Evolutionary conservation across 2,113 vertebrate genomes (phyloP).

Genomic region (Ptyas mucosa): DNA sequence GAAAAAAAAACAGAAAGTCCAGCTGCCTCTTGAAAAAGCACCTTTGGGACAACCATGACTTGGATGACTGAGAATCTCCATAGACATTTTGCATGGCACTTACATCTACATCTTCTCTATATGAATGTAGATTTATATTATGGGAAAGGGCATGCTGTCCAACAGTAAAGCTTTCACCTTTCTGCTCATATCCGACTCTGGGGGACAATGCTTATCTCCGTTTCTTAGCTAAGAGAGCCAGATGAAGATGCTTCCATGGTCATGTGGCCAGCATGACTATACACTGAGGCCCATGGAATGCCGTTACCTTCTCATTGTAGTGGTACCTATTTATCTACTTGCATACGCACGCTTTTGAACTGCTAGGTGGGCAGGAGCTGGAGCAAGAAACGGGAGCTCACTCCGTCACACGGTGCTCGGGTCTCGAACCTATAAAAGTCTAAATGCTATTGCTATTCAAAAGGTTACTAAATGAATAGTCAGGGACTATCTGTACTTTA

Average conservation of each 20-base stretch:
- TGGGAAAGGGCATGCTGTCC: background rate
- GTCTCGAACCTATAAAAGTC: too few relatives aligned
- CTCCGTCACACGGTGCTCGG: fast-evolving
- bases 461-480: background rate
- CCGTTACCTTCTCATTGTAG: background rate
- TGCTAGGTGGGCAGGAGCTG: background rate
- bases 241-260: background rate
- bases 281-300: background rate
- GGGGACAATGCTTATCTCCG: background rate
- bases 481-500: background rate
- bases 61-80: too few relatives aligned
- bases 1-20: too few relatives aligned
- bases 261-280: background rate
- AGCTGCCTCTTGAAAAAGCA: too few relatives aligned
- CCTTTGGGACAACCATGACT: too few relatives aligned
- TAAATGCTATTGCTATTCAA: background rate
- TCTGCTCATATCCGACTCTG: background rate
- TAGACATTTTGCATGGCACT: background rate
- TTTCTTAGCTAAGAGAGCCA: background rate
- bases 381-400: too few relatives aligned
- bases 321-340: background rate
- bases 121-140: background rate
- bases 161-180: background rate
- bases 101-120: background rate
- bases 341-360: background rate